A percentile compares a stretch with the other conserved stretches of the same genome.
Evolutionary conservation across 2,113 vertebrate species (phyloP).

Genomic region (Barnardius zonarius): DNA sequence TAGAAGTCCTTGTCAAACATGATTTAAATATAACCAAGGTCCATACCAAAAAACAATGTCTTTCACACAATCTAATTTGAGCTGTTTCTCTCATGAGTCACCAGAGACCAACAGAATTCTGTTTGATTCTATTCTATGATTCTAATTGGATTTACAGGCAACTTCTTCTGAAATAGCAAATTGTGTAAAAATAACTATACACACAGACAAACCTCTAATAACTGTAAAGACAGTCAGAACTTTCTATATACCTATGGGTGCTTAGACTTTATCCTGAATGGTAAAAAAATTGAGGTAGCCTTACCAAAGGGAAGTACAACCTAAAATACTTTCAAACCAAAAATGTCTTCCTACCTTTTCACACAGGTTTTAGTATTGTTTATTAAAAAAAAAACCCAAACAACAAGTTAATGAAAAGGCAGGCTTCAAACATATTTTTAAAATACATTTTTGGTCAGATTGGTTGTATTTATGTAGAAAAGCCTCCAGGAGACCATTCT

Average conservation of each 20-base stretch:
- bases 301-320: not conserved
- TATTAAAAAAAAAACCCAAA: too few species aligned
- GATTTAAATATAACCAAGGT: not conserved
- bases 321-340: not conserved
- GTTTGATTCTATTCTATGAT: not conserved
- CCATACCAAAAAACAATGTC: not conserved
- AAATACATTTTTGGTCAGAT: not conserved
- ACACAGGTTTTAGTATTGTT: not conserved
- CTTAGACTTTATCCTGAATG: not conserved
- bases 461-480: constrained; percentile 9
- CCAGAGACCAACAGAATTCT: not conserved
- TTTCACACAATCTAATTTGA: not conserved
- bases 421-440: not conserved
- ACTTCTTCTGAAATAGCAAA: not conserved
- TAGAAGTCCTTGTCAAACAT: rapidly evolving
- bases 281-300: not conserved
- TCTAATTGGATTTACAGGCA: not conserved
- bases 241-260: not conserved
- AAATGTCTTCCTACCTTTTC: not conserved
- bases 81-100: not conserved
- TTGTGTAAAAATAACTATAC: not conserved
- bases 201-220: not conserved
- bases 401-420: not conserved
- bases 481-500: not conserved
- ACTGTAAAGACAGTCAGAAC: not conserved